These are phyloP conservation scores for Neotoxoptera formosana DNA, from an alignment of 1,140 invertebrate genomes.

Conservation along the genomic window DNA sequence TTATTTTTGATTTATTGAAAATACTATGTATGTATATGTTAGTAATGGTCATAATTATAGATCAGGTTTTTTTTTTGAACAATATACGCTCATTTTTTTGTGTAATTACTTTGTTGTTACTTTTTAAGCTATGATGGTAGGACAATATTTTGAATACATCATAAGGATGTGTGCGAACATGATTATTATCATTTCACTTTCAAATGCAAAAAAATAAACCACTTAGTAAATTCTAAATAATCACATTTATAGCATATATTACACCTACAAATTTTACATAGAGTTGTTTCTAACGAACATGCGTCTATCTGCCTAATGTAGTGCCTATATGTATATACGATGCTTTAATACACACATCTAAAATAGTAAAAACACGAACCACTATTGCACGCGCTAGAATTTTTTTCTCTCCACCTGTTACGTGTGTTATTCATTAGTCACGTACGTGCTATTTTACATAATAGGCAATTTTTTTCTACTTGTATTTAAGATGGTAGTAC, in stretches of 20 bases:
- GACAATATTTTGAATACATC: not conserved
- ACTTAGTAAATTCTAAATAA: not conserved
- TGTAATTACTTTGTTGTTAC: not conserved
- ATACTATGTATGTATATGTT: not conserved
- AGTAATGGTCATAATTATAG: not conserved
- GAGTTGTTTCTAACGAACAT: constrained; percentile 9
- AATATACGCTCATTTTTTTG: not conserved
- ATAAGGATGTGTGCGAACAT: not conserved
- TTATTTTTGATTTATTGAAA: not conserved
- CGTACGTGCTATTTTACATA: constrained; percentile 54
- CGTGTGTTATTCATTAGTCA: constrained; percentile 45
- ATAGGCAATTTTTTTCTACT: constrained; percentile 40
- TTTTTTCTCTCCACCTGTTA: constrained; percentile 45
- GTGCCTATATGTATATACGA: not conserved
- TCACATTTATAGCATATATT: not conserved
- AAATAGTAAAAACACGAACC: constrained; percentile 29
- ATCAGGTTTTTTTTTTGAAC: not conserved
- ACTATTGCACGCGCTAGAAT: constrained; percentile 27
- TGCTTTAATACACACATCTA: constrained; percentile 4
- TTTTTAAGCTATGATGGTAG: not conserved
- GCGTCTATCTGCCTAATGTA: not conserved
- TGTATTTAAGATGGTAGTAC: constrained; percentile 14
- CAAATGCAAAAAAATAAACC: not conserved
- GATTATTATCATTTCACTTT: not conserved
- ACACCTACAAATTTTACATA: not conserved